Evolutionary conservation across 2,888 invertebrate genomes (phyloP).

Genomic region (Acanthosepion lycidas): DNA sequence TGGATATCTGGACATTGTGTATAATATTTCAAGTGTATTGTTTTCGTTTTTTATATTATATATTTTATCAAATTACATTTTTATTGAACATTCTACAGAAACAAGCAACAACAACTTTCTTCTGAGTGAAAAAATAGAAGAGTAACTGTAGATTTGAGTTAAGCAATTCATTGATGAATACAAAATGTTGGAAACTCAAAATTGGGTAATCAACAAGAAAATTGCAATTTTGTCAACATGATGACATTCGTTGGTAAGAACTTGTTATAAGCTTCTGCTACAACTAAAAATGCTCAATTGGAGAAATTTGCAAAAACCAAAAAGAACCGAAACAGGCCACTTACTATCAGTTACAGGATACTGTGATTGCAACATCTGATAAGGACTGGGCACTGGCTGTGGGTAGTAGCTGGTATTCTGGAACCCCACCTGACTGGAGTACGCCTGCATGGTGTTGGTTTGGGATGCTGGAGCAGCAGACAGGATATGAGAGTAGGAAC

Average conservation of each 20-base stretch:
- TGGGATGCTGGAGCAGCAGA: constrained; percentile 37
- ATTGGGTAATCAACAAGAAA: no score
- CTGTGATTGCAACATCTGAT: constrained; percentile 42
- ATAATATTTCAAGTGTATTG: no score
- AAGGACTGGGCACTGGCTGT: constrained; percentile 45
- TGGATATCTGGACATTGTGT: no score
- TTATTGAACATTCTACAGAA: no score
- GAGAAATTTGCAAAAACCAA: not conserved
- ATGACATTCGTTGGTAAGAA: not conserved
- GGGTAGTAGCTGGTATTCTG: constrained; percentile 46
- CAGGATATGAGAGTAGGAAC: constrained; percentile 42
- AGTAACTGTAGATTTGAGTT: no score
- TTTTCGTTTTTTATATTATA: no score
- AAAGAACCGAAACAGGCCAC: not conserved
- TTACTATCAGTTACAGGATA: constrained; percentile 47
- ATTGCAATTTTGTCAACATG: not conserved
- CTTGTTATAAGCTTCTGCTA: not conserved
- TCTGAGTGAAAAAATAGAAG: no score
- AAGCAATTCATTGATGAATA: no score
- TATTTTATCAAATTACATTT: no score
- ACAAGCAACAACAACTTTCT: no score
- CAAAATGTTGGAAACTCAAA: no score
- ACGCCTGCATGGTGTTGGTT: constrained; percentile 46
- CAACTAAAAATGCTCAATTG: not conserved
- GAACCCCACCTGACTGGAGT: constrained; percentile 47